Conservation (phyloP, 2,113 vertebrate genomes). For the Cyphomyrus discorhynchus region DNA sequence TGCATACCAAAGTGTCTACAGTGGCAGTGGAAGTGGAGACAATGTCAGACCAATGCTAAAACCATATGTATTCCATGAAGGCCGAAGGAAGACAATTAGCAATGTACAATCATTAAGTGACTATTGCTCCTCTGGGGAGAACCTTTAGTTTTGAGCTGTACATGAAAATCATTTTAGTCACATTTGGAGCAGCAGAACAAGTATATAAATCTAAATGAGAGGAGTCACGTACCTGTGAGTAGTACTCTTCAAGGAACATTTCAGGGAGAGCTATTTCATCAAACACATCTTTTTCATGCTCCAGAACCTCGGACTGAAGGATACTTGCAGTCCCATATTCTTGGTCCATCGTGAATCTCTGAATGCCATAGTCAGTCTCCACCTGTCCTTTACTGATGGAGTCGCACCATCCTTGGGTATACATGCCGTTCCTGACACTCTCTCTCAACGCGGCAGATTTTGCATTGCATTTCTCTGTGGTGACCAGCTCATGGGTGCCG, state of each 20-base stretch:
- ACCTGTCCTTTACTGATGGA: not conserved
- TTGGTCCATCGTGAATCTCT: not conserved
- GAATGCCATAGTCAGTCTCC: not conserved
- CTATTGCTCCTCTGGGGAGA: not conserved
- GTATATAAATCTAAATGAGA: not conserved
- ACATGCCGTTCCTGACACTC: not conserved
- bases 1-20: too few relatives aligned
- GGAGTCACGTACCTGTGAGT: slow-evolving; percentile 43
- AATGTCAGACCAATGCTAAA: not conserved
- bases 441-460: not conserved
- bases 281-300: slow-evolving; percentile 19
- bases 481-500: not conserved
- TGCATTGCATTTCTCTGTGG: not conserved
- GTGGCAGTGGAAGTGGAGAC: not conserved
- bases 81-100: not conserved
- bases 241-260: slow-evolving; percentile 47
- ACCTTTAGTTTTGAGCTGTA: not conserved
- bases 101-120: not conserved
- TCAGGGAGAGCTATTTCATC: slow-evolving; percentile 46
- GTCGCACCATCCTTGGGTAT: not conserved
- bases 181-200: not conserved
- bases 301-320: slow-evolving; percentile 16
- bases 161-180: not conserved
- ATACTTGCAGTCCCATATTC: not conserved
- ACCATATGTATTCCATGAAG: not conserved